Evolutionary conservation across 1,140 invertebrate genomes (phyloP), one percentile per base, ranked within the genome.

Genomic region (Drosophila burlai): DNA sequence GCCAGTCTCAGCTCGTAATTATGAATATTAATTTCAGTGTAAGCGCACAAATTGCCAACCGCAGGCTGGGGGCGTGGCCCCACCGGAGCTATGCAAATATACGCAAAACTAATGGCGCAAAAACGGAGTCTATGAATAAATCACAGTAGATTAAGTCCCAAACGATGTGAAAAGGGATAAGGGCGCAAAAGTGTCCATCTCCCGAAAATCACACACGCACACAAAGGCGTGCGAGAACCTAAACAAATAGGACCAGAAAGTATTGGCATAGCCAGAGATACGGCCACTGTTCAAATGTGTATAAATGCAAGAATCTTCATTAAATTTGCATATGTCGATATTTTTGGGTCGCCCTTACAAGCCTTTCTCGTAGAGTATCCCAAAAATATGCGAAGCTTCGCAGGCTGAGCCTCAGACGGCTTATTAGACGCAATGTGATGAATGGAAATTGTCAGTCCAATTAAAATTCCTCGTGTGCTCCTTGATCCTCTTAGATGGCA

Each of bases 51-150:
- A 79, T 42, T 49, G 72, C 50, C 61, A 59, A 13, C 38, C 36
- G 38, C 38, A 66, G 42, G 38, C 21, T 10, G 38, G 29, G 29
- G 75, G 55, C 46, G 81, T 45, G 16, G 58, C 62, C 47, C 49
- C 65, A 46, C 66, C 24, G 38, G 9, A 61, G 65, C 60, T 67
- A 81, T 81, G 69, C 84, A 85, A 89, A 89, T 79, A 82, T 76
- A 80, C 68, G 76, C 81, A 90, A 76, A 89, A 89, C 78, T 89
- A 89, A 89, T 89, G 85, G 81, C 34, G 66, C 69, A 85, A 90
- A 74, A 89, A 76, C 71, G 60, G 81, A 90, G 78, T 90, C 75
- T 59, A 82, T 90, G 85, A 90, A 90, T 90, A 90, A 80, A 90
- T 90, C 85, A 90, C 86, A 90, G 76, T 57, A 82, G 85, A 90